A percentile compares a stretch with the other conserved stretches of the same genome.
phyloP scores from a whole-genome alignment of 2,888 invertebrate species.

The Molorchus minor region DNA sequence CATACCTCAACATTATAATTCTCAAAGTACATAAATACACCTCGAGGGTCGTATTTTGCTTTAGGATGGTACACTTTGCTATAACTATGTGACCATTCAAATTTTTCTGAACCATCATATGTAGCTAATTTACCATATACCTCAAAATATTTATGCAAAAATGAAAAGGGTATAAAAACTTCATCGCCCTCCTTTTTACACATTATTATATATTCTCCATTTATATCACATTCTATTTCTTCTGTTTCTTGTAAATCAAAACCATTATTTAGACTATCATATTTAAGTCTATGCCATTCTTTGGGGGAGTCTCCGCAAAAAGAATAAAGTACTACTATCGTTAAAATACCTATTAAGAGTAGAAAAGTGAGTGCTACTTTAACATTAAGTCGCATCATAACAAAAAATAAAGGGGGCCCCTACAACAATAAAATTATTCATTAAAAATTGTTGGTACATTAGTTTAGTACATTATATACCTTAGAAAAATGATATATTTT shows the following conservation, averaged over 20 bases:
- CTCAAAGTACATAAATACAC: constrained; percentile 96
- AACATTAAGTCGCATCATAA: constrained; percentile 82
- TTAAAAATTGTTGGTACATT: background rate
- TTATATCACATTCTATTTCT: constrained; percentile 87
- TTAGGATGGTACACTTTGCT: constrained; percentile 90
- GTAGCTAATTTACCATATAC: constrained; percentile 86
- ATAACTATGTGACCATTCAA: constrained; percentile 96
- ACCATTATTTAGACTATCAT: constrained; percentile 41
- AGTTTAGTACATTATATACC: too few species aligned
- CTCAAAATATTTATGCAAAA: constrained; percentile 94
- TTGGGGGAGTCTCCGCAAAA: constrained; percentile 68
- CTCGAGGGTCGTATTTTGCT: constrained; percentile 87
- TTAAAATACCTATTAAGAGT: constrained; percentile 71
- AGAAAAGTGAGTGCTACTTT: constrained; percentile 76
- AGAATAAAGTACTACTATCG: constrained; percentile 78
- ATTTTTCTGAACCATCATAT: constrained; percentile 78
- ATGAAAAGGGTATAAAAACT: constrained; percentile 91
- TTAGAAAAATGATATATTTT: constrained; percentile 22
- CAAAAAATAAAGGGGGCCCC: constrained; percentile 64
- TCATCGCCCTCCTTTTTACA: constrained; percentile 70
- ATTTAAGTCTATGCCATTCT: constrained; percentile 47
- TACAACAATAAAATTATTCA: constrained; percentile 43
- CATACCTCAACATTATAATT: constrained; percentile 98
- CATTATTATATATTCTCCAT: constrained; percentile 75
- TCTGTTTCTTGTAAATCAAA: constrained; percentile 65